Evolutionary conservation across 2,113 vertebrate species (phyloP).

Genomic region (Alethe diademata): DNA sequence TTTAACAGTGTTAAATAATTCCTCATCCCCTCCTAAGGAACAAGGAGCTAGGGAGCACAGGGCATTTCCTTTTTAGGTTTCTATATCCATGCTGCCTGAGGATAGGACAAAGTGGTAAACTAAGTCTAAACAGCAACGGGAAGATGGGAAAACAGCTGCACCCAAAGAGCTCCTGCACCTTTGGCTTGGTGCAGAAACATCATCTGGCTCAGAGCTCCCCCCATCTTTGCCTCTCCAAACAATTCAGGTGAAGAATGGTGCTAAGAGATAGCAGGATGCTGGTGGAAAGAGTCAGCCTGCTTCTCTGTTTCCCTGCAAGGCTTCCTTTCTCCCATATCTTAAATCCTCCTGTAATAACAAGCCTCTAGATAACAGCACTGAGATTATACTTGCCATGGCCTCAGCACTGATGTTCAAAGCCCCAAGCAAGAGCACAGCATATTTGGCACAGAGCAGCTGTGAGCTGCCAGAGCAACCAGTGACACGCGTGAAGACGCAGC

Average conservation of each 20-base stretch:
- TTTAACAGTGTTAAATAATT: conserved; percentile 23
- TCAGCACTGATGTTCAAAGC: neutral
- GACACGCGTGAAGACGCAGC: rapidly evolving
- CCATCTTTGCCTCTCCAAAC: neutral
- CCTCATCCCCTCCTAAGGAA: neutral
- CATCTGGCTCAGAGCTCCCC: neutral
- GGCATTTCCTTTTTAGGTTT: neutral
- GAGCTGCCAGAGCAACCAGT: neutral
- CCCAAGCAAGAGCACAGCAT: neutral
- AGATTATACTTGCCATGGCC: neutral
- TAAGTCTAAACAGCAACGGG: neutral
- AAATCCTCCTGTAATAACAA: neutral
- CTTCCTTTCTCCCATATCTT: neutral
- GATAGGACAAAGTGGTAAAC: neutral
- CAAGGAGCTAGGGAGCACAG: neutral
- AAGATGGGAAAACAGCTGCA: neutral
- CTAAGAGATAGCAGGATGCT: neutral
- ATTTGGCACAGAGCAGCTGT: neutral
- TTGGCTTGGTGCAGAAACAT: neutral
- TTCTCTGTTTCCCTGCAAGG: neutral
- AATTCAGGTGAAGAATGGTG: neutral
- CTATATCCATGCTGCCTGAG: neutral
- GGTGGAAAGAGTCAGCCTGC: neutral
- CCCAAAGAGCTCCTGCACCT: neutral
- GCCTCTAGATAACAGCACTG: neutral